phyloP scores from a whole-genome alignment of 2,113 vertebrate species.

The Halichoerus grypus region DNA sequence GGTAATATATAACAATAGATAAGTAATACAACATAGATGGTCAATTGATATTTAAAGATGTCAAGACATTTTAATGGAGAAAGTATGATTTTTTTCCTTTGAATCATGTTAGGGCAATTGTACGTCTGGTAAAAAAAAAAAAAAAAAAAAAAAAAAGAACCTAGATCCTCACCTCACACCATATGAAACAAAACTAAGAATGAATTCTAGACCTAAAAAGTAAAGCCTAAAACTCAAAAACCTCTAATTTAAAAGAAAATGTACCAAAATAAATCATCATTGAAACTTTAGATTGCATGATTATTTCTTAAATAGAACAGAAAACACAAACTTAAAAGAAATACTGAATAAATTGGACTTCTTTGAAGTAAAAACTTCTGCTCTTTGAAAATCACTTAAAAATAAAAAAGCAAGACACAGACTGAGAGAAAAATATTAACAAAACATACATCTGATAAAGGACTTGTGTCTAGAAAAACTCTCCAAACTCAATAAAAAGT shows the following conservation, averaged over 20 bases:
- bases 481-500: neutral
- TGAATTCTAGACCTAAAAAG: neutral
- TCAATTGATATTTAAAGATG: neutral
- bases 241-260: neutral
- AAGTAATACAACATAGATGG: neutral
- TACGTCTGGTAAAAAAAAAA: neutral
- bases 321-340: neutral
- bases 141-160: neutral
- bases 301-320: neutral
- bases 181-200: conserved; percentile 41
- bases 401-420: neutral
- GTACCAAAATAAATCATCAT: neutral
- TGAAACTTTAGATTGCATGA: neutral
- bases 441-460: neutral
- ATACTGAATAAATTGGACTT: neutral
- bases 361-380: neutral
- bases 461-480: neutral
- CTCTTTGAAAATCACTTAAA: conserved; percentile 1
- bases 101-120: neutral
- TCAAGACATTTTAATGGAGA: neutral
- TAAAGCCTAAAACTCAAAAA: conserved; percentile 18
- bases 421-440: neutral
- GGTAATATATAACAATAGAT: neutral
- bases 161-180: neutral
- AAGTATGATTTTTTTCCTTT: neutral